A percentile compares a stretch with the other conserved stretches of the same genome.
Conservation (phyloP, 2,888 invertebrate species). For the Endotricha flammealis region DNA sequence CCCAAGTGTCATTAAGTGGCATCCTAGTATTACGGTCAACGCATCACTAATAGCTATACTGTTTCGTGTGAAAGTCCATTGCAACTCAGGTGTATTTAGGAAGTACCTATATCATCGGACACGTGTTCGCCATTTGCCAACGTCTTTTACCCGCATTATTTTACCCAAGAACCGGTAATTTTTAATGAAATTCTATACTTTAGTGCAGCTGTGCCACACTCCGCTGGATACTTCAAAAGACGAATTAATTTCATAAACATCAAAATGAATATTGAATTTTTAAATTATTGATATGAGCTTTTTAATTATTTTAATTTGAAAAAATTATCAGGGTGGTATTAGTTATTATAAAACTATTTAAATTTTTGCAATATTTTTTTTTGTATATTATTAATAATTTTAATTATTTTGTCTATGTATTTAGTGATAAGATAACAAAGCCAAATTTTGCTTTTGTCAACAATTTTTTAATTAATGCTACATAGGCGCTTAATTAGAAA, state of each 20-base stretch:
- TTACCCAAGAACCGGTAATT: constrained; percentile 63
- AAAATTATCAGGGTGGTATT: too few species aligned
- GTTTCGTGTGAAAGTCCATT: constrained; percentile 60
- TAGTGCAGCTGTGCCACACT: constrained; percentile 65
- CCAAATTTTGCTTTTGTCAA: too few species aligned
- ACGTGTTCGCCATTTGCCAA: constrained; percentile 57
- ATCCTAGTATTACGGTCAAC: constrained; percentile 50
- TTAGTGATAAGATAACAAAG: too few species aligned
- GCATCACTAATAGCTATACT: constrained; percentile 43
- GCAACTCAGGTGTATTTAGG: constrained; percentile 56
- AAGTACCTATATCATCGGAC: constrained; percentile 49
- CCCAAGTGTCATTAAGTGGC: constrained; percentile 51
- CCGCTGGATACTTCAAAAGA: constrained; percentile 41
- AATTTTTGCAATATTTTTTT: too few species aligned
- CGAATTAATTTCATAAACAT: constrained; percentile 52
- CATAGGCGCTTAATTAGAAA: too few species aligned
- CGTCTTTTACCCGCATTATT: constrained; percentile 66
- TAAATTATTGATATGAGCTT: constrained; percentile 18
- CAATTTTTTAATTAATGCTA: too few species aligned
- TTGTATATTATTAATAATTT: too few species aligned
- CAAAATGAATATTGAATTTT: constrained; percentile 49
- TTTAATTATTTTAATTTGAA: too few species aligned
- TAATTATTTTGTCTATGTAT: too few species aligned
- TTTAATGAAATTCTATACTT: constrained; percentile 70
- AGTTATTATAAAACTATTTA: too few species aligned